Conservation (phyloP, 2,797 vertebrate species). For the Choloepus didactylus region DNA sequence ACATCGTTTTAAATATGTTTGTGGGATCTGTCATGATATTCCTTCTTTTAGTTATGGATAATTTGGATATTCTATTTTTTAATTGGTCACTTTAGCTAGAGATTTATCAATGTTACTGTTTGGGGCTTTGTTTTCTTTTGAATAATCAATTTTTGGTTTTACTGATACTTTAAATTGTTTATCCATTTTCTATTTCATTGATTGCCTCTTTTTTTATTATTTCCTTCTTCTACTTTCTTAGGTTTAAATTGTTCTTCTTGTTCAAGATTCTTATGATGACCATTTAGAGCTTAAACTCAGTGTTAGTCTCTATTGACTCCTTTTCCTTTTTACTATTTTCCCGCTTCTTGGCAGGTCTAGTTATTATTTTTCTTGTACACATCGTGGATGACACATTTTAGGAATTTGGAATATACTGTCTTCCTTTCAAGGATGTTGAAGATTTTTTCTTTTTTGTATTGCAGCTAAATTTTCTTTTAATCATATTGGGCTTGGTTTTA, state of each 20-base stretch:
- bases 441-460: background rate
- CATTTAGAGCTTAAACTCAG: background rate
- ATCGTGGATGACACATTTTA: background rate
- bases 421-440: background rate
- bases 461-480: background rate
- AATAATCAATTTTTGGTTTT: background rate
- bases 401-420: too few relatives aligned
- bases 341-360: background rate
- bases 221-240: background rate
- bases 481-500: background rate
- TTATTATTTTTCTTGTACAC: background rate
- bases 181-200: background rate
- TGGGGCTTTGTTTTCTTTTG: background rate
- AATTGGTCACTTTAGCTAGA: background rate
- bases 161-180: background rate
- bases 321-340: background rate
- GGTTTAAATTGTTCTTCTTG: background rate
- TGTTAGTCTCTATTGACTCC: background rate
- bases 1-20: background rate
- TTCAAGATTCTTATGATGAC: background rate
- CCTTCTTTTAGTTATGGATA: background rate
- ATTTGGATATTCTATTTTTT: background rate
- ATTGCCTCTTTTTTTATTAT: background rate
- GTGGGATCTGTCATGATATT: background rate
- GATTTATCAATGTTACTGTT: background rate